These are phyloP conservation scores for Bradypus variegatus DNA, from an alignment of 2,797 vertebrate genomes.

Conservation along the genomic window DNA sequence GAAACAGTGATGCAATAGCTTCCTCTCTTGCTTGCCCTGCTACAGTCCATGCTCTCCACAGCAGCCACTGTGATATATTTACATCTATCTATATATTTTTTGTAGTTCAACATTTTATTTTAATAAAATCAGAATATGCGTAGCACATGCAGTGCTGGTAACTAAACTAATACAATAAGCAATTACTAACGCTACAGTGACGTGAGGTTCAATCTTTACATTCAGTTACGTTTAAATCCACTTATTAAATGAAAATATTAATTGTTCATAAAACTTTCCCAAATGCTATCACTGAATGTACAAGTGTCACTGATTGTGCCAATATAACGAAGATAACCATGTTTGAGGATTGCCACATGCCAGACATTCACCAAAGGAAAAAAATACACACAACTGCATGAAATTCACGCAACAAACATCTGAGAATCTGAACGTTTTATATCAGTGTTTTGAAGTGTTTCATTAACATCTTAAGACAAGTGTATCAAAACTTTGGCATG, in stretches of 20 bases:
- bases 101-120: slow-evolving; percentile 83
- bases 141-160: too few relatives aligned
- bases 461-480: slow-evolving; percentile 88
- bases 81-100: slow-evolving; percentile 80
- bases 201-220: slow-evolving; percentile 77
- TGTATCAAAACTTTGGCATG: slow-evolving; percentile 79
- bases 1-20: not conserved
- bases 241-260: slow-evolving; percentile 78
- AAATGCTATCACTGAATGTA: slow-evolving; percentile 73
- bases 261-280: slow-evolving; percentile 78
- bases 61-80: slow-evolving; percentile 80
- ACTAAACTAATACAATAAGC: too few relatives aligned
- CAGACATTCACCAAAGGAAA: slow-evolving; percentile 85
- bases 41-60: not conserved
- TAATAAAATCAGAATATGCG: slow-evolving; percentile 82
- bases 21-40: not conserved
- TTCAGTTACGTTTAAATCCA: slow-evolving; percentile 81
- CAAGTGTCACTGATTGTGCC: slow-evolving; percentile 84
- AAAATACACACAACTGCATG: too few relatives aligned
- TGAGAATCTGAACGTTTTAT: too few relatives aligned
- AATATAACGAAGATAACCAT: slow-evolving; percentile 88
- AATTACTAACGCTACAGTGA: slow-evolving; percentile 65
- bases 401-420: too few relatives aligned
- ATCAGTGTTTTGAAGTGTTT: slow-evolving; percentile 88
- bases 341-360: slow-evolving; percentile 96